phyloP scores from a whole-genome alignment of 2,113 vertebrate species.

The Chascanopsetta lugubris region DNA sequence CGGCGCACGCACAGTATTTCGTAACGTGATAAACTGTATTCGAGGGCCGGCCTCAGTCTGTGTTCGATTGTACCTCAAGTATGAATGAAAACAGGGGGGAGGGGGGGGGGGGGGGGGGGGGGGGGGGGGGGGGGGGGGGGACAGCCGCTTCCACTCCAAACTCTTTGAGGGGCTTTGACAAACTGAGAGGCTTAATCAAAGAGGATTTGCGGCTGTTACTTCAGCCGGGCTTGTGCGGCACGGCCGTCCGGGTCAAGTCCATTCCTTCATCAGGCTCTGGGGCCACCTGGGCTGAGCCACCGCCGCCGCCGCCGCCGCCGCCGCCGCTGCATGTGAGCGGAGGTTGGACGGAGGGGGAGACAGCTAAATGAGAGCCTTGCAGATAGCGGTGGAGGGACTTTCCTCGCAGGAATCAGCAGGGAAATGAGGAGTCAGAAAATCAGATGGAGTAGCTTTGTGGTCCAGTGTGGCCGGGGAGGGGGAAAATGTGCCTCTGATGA shows the following conservation, averaged over 20 bases:
- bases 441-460: constrained; percentile 72
- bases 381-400: constrained; percentile 69
- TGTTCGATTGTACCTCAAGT: constrained; percentile 26
- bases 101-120: constrained; percentile 17
- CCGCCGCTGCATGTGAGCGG: constrained; percentile 53
- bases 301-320: too few relatives aligned
- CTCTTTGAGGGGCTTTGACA: constrained; percentile 64
- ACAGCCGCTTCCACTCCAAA: constrained; percentile 43
- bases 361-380: constrained; percentile 79
- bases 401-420: constrained; percentile 64
- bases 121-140: constrained; percentile 17
- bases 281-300: constrained; percentile 49
- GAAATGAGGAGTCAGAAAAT: constrained; percentile 76
- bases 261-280: constrained; percentile 35
- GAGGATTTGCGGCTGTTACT: constrained; percentile 68
- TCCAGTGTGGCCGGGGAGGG: constrained; percentile 58
- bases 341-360: constrained; percentile 59
- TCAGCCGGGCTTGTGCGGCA: constrained; percentile 43
- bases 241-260: constrained; percentile 56
- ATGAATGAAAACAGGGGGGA: constrained; percentile 42
- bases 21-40: constrained; percentile 35
- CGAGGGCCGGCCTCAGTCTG: constrained; percentile 24
- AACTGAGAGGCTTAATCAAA: constrained; percentile 71
- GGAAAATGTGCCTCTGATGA: constrained; percentile 76
- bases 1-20: constrained; percentile 9